These are phyloP conservation scores for Poecilia latipinna DNA, from an alignment of 2,113 vertebrate species.

Conservation along the genomic window DNA sequence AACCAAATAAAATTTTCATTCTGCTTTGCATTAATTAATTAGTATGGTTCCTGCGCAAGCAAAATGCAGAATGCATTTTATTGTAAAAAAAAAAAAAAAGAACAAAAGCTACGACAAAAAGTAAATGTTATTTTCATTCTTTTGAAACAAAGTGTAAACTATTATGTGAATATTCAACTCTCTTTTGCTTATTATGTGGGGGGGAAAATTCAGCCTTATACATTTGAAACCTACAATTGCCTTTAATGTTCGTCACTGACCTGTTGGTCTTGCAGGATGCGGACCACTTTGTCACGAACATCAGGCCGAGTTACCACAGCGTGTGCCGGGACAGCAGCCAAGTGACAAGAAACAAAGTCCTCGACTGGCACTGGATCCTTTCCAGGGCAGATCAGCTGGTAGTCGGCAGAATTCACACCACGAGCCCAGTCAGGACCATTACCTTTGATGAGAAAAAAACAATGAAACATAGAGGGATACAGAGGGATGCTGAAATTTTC, in stretches of 20 bases:
- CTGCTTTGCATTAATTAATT: too few relatives aligned
- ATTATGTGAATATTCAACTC: too few relatives aligned
- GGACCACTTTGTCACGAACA: slow-evolving; percentile 27
- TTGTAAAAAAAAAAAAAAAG: too few relatives aligned
- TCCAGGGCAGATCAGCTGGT: slow-evolving; percentile 72
- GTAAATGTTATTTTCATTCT: too few relatives aligned
- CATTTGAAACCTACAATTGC: neutral
- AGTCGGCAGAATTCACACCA: slow-evolving; percentile 41
- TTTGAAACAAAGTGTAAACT: too few relatives aligned
- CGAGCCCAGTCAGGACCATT: slow-evolving; percentile 59
- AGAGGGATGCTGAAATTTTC: neutral
- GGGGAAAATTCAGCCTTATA: neutral
- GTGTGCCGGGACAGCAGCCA: slow-evolving; percentile 74
- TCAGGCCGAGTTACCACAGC: slow-evolving; percentile 79
- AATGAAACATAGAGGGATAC: neutral
- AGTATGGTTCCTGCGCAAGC: too few relatives aligned
- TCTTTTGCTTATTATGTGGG: too few relatives aligned
- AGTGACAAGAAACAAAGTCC: slow-evolving; percentile 48
- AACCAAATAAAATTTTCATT: too few relatives aligned
- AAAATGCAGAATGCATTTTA: too few relatives aligned
- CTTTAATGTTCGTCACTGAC: slow-evolving; percentile 47
- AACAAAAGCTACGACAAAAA: too few relatives aligned
- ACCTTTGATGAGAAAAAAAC: slow-evolving; percentile 39
- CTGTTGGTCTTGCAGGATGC: slow-evolving; percentile 68
- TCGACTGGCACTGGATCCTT: neutral